Base-by-base conservation (phyloP, 2,797 vertebrate genomes). In the Synaphobranchus kaupii region DNA sequence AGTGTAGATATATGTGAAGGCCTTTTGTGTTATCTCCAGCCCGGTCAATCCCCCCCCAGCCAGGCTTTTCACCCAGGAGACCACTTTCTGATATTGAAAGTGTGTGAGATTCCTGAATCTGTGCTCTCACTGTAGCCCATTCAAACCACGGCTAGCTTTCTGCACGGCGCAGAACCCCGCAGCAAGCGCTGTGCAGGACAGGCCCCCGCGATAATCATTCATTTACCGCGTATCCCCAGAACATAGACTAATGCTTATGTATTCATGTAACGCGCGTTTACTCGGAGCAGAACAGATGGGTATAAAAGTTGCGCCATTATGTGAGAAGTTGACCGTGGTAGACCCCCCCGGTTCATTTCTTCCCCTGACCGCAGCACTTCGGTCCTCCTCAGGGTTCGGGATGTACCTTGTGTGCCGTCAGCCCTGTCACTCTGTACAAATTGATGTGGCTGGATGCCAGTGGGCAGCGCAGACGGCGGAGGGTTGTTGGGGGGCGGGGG, bases 361-460 rank as follows among this genome's bases (percentile, higher is more conserved):
- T 3, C 5, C 34, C 71, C 0, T 20, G 71, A 17, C 85, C 86
- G 88, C 90, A 89, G 91, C 94, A 91, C 93, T 92, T 86, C 87
- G 92, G 90, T 93, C 85, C 56, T n/a, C 91, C 89, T 91, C 90
- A 88, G 90, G 93, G 89, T 91, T 54, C 85, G 63, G 83, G 88
- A 84, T 83, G 86, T 48, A 28, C 25, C 0, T 28, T 25, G 52
- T 54, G 68, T 54, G 68, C 76, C 48, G 56, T 28, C 28, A 25
- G 76, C 76, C 22, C n/a, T n/a, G 85, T 83, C 81, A 84, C 48
- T 52, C 31, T 54, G 34, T 58, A 47, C 92, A 90, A 92, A 90
- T 91, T 92, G 92, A 91, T 89, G 78, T 94, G 94, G 93, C 93
- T 88, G 66, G 88, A 90, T 93, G 94, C 94, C 94, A 94, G 92